phyloP scores from a whole-genome alignment of 2,113 vertebrate species.

The Apistogramma diplotaenia region DNA sequence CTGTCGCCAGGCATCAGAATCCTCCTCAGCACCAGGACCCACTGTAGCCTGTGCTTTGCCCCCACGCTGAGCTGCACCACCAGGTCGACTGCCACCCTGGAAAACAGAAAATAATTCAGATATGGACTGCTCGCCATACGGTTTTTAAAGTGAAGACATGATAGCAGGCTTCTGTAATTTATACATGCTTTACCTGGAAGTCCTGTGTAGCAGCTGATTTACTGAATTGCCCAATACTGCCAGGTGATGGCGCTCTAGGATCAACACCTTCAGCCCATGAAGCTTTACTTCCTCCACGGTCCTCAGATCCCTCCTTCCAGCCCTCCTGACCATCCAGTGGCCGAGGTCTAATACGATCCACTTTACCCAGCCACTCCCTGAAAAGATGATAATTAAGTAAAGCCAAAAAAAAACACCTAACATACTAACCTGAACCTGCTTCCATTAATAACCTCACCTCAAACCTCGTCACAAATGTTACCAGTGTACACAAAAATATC shows the following conservation, averaged over 20 bases:
- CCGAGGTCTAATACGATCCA: conserved; percentile 81
- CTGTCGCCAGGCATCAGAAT: conserved; percentile 93
- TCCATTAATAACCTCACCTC: not conserved
- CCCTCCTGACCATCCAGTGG: conserved; percentile 76
- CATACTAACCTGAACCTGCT: not conserved
- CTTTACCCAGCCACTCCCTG: conserved; percentile 80
- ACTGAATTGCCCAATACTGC: conserved; percentile 71
- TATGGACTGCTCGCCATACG: not conserved
- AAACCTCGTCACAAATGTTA: not conserved
- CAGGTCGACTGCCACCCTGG: conserved; percentile 47
- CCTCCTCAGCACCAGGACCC: conserved; percentile 80
- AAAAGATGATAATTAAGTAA: not conserved
- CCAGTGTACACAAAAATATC: not conserved
- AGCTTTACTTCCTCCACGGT: conserved; percentile 72
- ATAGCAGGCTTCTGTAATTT: not conserved
- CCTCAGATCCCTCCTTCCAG: conserved; percentile 83
- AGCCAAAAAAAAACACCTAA: not conserved
- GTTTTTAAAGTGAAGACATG: not conserved
- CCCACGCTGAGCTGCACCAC: conserved; percentile 39
- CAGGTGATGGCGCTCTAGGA: conserved; percentile 74
- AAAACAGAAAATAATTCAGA: not conserved
- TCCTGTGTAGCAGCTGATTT: conserved; percentile 80
- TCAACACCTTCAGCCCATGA: conserved; percentile 68
- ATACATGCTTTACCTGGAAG: conserved; percentile 80
- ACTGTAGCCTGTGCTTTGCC: conserved; percentile 63